These are phyloP conservation scores for Pelmatolapia mariae DNA, from an alignment of 2,113 vertebrate genomes.

Conservation along the genomic window DNA sequence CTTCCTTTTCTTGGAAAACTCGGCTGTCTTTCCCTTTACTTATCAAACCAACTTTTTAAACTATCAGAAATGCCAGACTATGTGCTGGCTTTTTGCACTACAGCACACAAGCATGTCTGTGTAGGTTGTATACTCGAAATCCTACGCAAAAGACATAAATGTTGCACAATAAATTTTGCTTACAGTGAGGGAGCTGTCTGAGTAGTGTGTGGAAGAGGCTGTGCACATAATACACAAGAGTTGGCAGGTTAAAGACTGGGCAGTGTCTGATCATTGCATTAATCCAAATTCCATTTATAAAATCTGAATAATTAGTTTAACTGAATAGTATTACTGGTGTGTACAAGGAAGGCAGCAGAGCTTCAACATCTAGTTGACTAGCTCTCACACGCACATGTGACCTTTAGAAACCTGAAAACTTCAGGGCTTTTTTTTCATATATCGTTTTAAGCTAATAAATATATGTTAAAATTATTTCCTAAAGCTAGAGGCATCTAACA, in stretches of 20 bases:
- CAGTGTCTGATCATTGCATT: neutral
- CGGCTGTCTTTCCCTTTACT: neutral
- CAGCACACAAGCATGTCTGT: neutral
- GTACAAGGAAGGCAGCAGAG: neutral
- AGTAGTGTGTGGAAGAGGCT: neutral
- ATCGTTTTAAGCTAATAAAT: neutral
- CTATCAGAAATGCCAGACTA: neutral
- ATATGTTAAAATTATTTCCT: neutral
- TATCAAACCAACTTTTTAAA: neutral
- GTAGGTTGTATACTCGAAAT: neutral
- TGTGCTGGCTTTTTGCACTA: neutral
- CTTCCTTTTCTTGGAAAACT: neutral
- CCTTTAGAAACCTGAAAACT: neutral
- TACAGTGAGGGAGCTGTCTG: neutral
- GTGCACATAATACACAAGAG: neutral
- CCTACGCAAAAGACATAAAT: neutral
- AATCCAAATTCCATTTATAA: neutral
- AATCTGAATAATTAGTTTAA: neutral
- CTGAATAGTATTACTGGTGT: neutral
- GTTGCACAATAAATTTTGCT: neutral
- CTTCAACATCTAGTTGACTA: neutral
- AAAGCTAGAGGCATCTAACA: neutral
- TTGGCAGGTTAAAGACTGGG: neutral
- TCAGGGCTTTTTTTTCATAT: neutral
- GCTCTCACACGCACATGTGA: neutral